Evolutionary conservation across 1,140 invertebrate genomes (phyloP), one percentile per base, ranked within the genome.

Genomic region (Pogonognathellus flavescens): DNA sequence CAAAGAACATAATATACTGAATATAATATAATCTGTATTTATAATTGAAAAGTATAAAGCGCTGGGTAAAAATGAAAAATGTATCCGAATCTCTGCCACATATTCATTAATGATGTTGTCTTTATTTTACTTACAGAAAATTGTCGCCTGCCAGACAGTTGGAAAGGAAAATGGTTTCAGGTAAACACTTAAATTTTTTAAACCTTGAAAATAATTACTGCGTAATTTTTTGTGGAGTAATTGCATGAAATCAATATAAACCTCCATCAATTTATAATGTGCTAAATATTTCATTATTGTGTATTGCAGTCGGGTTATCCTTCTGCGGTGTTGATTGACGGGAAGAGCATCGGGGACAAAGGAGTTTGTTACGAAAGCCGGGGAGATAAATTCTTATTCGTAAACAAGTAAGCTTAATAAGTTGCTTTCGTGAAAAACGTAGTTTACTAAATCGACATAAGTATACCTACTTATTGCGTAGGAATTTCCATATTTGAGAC

Each of bases 381-480:
- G 89, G 95, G 94, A 88, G 95, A 96, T 91, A 96, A 96, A 91
- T 96, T 94, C 91, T 92, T 96, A 86, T 93, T 96, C 86, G 94
- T 95, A 89, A 94, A 96, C 89, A 94, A 95, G 95, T 95, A 92
- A n/a, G n/a, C n/a, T n/a, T n/a, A n/a, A n/a, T n/a, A n/a, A 88
- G 87, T 83, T 41, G 66, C 9, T 70, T 6, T 41, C 31, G 31
- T 3, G 31, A 41, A 41, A 41, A 1, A n/a, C n/a, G n/a, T n/a
- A n/a, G n/a, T n/a, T n/a, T n/a, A n/a, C n/a, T n/a, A n/a, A n/a
- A n/a, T n/a, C n/a, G n/a, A n/a, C n/a, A n/a, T n/a, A n/a, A n/a
- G n/a, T n/a, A n/a, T n/a, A n/a, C n/a, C n/a, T n/a, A n/a, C n/a
- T n/a, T n/a, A n/a, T n/a, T n/a, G n/a, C n/a, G n/a, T n/a, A n/a